Conservation (phyloP, 2,797 vertebrate species). For the Intellagama lesueurii region DNA sequence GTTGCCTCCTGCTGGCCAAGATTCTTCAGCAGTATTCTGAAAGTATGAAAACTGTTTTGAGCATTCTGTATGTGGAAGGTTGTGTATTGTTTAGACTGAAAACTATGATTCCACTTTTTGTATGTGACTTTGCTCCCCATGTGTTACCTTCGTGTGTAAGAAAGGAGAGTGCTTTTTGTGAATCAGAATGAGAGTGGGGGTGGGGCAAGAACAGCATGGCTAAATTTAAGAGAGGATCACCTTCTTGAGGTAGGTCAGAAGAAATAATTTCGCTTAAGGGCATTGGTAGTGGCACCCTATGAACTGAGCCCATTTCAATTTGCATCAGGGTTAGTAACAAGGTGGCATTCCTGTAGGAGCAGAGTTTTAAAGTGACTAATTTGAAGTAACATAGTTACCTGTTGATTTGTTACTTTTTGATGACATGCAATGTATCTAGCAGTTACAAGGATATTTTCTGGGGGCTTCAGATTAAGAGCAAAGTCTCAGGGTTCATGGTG, state of each 20-base stretch:
- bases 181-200: not conserved
- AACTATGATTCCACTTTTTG: too few species aligned
- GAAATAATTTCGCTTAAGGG: not conserved
- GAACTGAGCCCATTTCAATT: not conserved
- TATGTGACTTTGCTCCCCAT: too few species aligned
- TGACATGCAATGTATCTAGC: too few species aligned
- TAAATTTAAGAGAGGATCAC: not conserved
- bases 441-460: too few species aligned
- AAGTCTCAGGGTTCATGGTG: too few species aligned
- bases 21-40: not conserved
- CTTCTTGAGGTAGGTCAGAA: not conserved
- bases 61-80: not conserved
- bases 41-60: not conserved
- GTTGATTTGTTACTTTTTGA: too few species aligned
- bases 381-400: too few species aligned
- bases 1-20: too few species aligned
- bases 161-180: not conserved
- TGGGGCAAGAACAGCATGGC: not conserved
- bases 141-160: too few species aligned
- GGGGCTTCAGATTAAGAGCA: too few species aligned
- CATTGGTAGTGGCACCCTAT: not conserved
- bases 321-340: not conserved
- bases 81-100: not conserved
- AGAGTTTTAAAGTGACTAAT: not conserved
- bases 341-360: not conserved